phyloP scores from a whole-genome alignment of 1,140 invertebrate genomes.

The Coptotermes formosanus region DNA sequence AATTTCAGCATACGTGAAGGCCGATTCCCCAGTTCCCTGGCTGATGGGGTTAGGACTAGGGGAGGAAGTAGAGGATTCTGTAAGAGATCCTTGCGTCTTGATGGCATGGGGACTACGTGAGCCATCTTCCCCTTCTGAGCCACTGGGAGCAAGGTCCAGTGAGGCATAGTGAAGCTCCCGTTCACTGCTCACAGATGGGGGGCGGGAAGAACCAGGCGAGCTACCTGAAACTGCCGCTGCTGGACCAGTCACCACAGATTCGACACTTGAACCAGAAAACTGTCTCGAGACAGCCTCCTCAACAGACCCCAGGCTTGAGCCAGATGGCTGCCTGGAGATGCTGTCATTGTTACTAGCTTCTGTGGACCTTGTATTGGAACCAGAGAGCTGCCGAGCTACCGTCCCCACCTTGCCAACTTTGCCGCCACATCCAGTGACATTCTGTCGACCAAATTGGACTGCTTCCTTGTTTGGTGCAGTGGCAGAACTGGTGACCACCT shows the following conservation, averaged over 20 bases:
- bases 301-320: neutral
- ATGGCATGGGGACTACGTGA: slow-evolving; percentile 37
- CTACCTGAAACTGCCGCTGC: slow-evolving; percentile 34
- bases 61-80: slow-evolving; percentile 39
- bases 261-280: slow-evolving; percentile 20
- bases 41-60: slow-evolving; percentile 42
- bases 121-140: slow-evolving; percentile 37
- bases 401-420: neutral
- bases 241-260: slow-evolving; percentile 17
- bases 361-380: neutral
- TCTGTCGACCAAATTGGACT: neutral
- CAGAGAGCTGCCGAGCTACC: neutral
- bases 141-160: slow-evolving; percentile 41
- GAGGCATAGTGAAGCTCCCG: slow-evolving; percentile 45
- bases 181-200: slow-evolving; percentile 45
- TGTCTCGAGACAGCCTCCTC: neutral
- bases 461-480: neutral
- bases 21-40: slow-evolving; percentile 42
- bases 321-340: neutral
- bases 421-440: neutral
- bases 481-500: neutral
- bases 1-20: slow-evolving; percentile 67
- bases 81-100: slow-evolving; percentile 37
- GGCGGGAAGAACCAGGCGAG: slow-evolving; percentile 38
- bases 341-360: neutral